Evolutionary conservation across 2,888 invertebrate species (phyloP).

Genomic region (Gerris lacustris): DNA sequence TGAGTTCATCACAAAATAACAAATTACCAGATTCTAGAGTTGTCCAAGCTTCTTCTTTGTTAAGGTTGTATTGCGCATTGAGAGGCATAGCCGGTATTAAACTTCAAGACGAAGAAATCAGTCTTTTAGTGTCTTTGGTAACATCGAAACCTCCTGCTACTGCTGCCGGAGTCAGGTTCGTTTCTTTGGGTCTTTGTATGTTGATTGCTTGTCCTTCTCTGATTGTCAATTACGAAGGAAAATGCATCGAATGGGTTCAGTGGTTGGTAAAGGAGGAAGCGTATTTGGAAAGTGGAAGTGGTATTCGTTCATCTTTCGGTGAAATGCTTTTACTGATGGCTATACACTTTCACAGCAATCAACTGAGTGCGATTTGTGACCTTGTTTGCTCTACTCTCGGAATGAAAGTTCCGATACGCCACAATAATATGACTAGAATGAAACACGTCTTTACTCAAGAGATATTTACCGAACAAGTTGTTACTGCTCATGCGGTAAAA

Average conservation of each 20-base stretch:
- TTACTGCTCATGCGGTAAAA: slow-evolving; percentile 88
- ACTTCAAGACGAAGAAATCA: slow-evolving; percentile 84
- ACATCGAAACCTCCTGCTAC: slow-evolving; percentile 80
- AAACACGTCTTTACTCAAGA: slow-evolving; percentile 92
- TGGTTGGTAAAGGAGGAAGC: slow-evolving; percentile 86
- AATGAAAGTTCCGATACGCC: slow-evolving; percentile 75
- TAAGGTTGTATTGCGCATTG: slow-evolving; percentile 82
- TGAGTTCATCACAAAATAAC: slow-evolving; percentile 49
- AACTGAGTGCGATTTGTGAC: slow-evolving; percentile 83
- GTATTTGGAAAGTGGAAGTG: slow-evolving; percentile 73
- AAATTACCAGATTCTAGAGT: slow-evolving; percentile 52
- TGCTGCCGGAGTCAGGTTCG: slow-evolving; percentile 84
- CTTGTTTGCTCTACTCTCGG: slow-evolving; percentile 86
- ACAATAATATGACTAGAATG: slow-evolving; percentile 75
- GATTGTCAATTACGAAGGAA: slow-evolving; percentile 59
- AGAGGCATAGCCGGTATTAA: slow-evolving; percentile 82
- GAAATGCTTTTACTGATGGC: slow-evolving; percentile 93
- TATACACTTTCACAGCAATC: slow-evolving; percentile 93
- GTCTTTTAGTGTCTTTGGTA: slow-evolving; percentile 65
- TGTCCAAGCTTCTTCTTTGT: slow-evolving; percentile 77
- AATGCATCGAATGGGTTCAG: slow-evolving; percentile 82
- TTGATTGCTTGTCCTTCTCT: slow-evolving; percentile 85
- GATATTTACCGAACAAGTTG: slow-evolving; percentile 91
- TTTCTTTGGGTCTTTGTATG: slow-evolving; percentile 85
- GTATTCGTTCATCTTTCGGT: slow-evolving; percentile 78